Evolutionary conservation across 2,113 vertebrate genomes (phyloP), one percentile per base, ranked within the genome.

Genomic region (Naja naja): DNA sequence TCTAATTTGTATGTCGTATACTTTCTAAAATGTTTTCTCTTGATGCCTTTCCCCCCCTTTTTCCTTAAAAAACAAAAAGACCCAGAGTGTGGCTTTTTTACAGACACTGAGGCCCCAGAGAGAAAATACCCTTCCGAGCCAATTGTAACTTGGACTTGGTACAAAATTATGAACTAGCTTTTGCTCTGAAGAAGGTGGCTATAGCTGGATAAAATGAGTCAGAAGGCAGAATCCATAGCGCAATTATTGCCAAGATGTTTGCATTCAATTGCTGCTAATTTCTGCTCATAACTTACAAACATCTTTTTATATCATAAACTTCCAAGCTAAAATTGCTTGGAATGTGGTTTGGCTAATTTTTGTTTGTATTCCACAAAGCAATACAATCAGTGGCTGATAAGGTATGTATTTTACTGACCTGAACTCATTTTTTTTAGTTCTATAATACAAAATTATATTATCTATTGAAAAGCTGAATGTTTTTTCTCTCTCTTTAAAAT

Each of bases 51-150:
- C 88, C 91, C 95, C 97, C 90, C 90, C 95, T 91, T 92, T 81
- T 81, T 81, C 34, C 95, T 93, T 94, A n/a, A 49, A 55, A 27
- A 95, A 92, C 47, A 92, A 69, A 74, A 89, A 11, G 96, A 95
- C 94, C 95, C 95, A 92, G 96, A 97, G 95, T 98, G 97, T 96
- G 97, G 97, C 97, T 98, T 98, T 98, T 96, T 95, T 94, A 96
- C 96, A 98, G 97, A 98, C 97, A 97, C 94, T 96, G 97, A 97
- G 98, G 97, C 97, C 97, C 97, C 97, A 97, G 97, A 96, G 92
- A 95, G 91, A 95, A 97, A 98, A 97, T 97, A 95, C 94, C 96
- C 96, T 92, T 92, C 96, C 94, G 96, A 97, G 96, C 96, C 97
- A 96, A 45, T 94, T 97, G 95, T 43, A 96, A 92, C 94, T 98